Conservation (phyloP, 64 coral and sea anemone species). For the Porites australiensis region DNA sequence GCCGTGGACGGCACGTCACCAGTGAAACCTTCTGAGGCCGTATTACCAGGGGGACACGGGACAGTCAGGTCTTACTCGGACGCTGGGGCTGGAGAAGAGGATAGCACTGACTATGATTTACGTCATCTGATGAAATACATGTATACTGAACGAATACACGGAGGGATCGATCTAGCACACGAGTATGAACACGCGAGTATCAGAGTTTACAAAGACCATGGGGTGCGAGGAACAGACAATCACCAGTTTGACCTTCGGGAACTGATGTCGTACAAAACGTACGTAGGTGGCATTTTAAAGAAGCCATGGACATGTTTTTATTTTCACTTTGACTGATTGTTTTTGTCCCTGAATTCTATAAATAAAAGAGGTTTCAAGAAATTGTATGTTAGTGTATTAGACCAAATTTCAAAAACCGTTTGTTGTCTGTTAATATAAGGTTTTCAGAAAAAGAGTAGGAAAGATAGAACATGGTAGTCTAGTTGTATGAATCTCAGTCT, state of each 20-base stretch:
- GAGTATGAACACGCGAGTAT: constrained; percentile 36
- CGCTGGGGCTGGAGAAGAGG: constrained; percentile 30
- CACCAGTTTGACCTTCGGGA: constrained; percentile 48
- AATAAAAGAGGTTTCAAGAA: too few relatives aligned
- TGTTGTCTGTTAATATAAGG: too few relatives aligned
- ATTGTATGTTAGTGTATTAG: too few relatives aligned
- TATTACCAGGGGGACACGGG: constrained; percentile 26
- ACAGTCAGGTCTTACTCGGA: constrained; percentile 61
- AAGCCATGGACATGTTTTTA: too few relatives aligned
- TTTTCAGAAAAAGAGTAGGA: too few relatives aligned
- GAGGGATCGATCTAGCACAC: neutral
- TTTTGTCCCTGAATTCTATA: too few relatives aligned
- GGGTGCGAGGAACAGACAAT: constrained; percentile 45
- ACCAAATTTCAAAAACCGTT: too few relatives aligned
- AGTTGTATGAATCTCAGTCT: too few relatives aligned
- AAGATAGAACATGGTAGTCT: too few relatives aligned
- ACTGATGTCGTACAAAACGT: constrained; percentile 48
- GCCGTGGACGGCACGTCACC: neutral
- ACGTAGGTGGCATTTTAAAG: neutral
- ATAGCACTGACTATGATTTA: constrained; percentile 53
- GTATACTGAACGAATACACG: constrained; percentile 11
- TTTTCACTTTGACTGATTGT: too few relatives aligned
- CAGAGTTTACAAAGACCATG: constrained; percentile 33
- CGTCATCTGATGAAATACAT: constrained; percentile 67
- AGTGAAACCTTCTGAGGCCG: neutral